Percentiles rank a stretch among this genome's conserved stretches.
Evolutionary conservation across 2,888 invertebrate species (phyloP).

Genomic region (Cataglyphis livida): DNA sequence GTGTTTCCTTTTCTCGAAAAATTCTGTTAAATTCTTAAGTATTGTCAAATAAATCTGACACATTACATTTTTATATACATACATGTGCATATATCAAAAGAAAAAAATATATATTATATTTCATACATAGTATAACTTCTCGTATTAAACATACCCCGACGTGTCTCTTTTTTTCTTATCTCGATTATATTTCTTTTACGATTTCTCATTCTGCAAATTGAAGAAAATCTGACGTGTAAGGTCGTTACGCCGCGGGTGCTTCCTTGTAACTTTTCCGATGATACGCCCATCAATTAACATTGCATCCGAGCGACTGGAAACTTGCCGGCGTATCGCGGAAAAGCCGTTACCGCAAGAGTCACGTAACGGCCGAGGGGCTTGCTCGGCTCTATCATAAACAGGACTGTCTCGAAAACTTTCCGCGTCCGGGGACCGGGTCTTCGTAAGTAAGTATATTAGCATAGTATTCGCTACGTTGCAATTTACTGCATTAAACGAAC

Average conservation of each 20-base stretch:
- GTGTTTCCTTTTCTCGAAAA: background rate
- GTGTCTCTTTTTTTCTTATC: background rate
- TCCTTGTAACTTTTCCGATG: conserved; percentile 41
- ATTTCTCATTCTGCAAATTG: conserved; percentile 20
- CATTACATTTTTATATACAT: background rate
- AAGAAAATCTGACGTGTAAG: conserved; percentile 36
- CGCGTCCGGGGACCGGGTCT: conserved; percentile 71
- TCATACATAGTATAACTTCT: background rate
- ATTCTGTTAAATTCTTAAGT: background rate
- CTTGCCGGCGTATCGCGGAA: conserved; percentile 34
- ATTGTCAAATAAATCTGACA: background rate
- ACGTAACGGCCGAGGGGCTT: conserved; percentile 55
- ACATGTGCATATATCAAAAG: background rate
- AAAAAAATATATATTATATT: background rate
- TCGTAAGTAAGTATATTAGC: conserved; percentile 79
- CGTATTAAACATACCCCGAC: background rate
- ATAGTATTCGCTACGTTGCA: conserved; percentile 77
- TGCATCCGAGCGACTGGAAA: conserved; percentile 52
- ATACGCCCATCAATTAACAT: conserved; percentile 56
- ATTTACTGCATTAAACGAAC: conserved; percentile 77
- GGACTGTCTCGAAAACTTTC: conserved; percentile 76
- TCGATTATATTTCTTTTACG: background rate
- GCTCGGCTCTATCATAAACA: conserved; percentile 70
- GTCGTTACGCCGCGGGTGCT: conserved; percentile 28
- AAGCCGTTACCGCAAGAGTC: conserved; percentile 50